A percentile compares a stretch with the other conserved stretches of the same genome.
Evolutionary conservation across 2,113 vertebrate species (phyloP).

Genomic region (Taurulus bubalis): DNA sequence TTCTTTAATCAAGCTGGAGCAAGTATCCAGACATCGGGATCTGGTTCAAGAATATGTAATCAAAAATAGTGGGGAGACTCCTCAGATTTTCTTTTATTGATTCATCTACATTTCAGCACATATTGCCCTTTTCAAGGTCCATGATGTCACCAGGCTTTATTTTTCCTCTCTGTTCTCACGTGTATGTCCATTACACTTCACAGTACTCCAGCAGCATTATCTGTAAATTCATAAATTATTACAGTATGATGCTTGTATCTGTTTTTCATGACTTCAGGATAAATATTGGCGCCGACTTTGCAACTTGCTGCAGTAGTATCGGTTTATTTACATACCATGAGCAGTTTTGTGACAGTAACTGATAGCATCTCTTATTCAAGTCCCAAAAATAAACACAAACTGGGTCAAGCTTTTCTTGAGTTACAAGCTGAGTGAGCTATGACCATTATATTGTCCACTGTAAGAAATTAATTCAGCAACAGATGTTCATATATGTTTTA

Average conservation of each 20-base stretch:
- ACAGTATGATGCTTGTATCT: background rate
- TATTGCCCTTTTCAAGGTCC: background rate
- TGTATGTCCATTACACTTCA: no score
- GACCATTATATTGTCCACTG: background rate
- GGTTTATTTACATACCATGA: background rate
- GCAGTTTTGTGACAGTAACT: background rate
- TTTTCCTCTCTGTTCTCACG: background rate
- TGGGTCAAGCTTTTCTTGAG: slow-evolving; percentile 9
- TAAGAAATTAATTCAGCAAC: background rate
- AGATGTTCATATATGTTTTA: background rate
- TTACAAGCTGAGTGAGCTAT: background rate
- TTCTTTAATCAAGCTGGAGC: slow-evolving; percentile 1
- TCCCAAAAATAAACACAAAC: slow-evolving; percentile 20
- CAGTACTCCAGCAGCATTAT: background rate
- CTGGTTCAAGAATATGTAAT: background rate
- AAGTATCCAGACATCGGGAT: background rate
- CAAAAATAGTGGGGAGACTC: background rate
- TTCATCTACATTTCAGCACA: background rate
- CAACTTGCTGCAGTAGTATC: background rate
- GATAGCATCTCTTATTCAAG: slow-evolving; percentile 2
- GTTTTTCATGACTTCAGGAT: background rate
- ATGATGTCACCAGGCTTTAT: background rate
- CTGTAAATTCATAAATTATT: background rate
- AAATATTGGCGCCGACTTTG: background rate
- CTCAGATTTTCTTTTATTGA: background rate